Base-by-base conservation (phyloP, 2,888 invertebrate genomes). In the Lagria hirta region DNA sequence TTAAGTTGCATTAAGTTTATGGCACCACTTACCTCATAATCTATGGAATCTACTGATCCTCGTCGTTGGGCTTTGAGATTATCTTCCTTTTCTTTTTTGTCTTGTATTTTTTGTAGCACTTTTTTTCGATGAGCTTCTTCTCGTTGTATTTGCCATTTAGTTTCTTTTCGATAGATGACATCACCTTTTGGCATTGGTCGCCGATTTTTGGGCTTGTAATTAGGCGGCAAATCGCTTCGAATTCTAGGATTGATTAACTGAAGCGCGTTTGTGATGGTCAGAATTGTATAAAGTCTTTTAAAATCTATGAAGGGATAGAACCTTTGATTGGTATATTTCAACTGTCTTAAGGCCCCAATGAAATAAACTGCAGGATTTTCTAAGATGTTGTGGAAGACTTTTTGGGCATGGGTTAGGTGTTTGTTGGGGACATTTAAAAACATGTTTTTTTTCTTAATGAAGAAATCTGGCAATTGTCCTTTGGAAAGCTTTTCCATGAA, bases 351-450 rank as follows among this genome's bases (percentile, higher is more conserved):
- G 0, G 87, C 83, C 49, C 78, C 73, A 17, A 89, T 73, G 2
- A 86, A 66, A 64, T 85, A 82, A 75, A 83, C 78, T 0, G 86
- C 75, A 0, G 88, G 86, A 49, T 84, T 79, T 60, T 88, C 84
- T 2, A 81, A 69, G 20, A 89, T 82, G 46, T 82, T 76, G 5
- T 80, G 79, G 35, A 90, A 70, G 33, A 78, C 77, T 54, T 80
- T 78, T 63, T 86, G 86, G n/a, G 84, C 74, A 43, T 77, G 74
- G 13, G 81, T 66, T 1, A 88, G 60, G 18, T 82, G 72, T 15
- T 80, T 80, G 43, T 77, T 78, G 0, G 85, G 83, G 44, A 85
- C 80, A 54, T 81, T 82, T 64, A 83, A 82, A 48, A 89, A 82
- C 33, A 87, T 75, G 70, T 91, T 89, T 51, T 83, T 82, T 23